phyloP scores from a whole-genome alignment of 64 coral and sea anemone genomes.

The Dendrophyllia cribrosa region DNA sequence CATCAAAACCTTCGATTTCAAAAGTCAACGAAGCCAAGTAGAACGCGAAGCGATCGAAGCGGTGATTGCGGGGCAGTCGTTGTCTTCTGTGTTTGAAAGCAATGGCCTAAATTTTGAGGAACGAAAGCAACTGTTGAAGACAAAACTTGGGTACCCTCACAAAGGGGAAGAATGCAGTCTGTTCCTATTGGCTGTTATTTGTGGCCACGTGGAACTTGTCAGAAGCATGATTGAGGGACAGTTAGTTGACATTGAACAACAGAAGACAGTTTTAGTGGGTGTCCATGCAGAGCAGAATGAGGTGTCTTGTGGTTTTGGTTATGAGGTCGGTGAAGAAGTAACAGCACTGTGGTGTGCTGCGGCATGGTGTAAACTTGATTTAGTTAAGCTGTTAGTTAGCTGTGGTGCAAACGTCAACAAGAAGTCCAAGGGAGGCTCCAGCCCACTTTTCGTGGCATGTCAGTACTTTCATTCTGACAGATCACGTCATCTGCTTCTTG shows the following conservation, averaged over 20 bases:
- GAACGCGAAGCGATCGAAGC: constrained; percentile 35
- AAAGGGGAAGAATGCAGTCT: constrained; percentile 64
- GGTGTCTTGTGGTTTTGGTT: neutral
- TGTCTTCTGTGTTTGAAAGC: constrained; percentile 54
- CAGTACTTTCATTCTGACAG: constrained; percentile 71
- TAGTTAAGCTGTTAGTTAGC: constrained; percentile 42
- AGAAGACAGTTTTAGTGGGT: constrained; percentile 56
- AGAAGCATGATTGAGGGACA: constrained; percentile 37
- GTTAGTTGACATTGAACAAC: constrained; percentile 63
- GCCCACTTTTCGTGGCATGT: constrained; percentile 60
- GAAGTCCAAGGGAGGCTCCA: constrained; percentile 54
- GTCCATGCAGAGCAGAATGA: neutral
- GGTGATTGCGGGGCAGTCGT: constrained; percentile 26
- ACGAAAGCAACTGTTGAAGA: constrained; percentile 67
- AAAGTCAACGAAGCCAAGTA: neutral
- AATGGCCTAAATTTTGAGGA: constrained; percentile 52
- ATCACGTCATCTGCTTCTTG: constrained; percentile 51
- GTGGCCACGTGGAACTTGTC: constrained; percentile 65
- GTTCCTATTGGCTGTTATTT: constrained; percentile 59
- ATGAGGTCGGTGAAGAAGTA: constrained; percentile 67
- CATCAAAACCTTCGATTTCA: constrained; percentile 47
- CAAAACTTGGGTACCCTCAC: constrained; percentile 68
- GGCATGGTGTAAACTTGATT: constrained; percentile 62
- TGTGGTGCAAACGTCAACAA: constrained; percentile 73
- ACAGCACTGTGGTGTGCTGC: constrained; percentile 78